Percentiles rank a stretch among this genome's conserved stretches.
Evolutionary conservation across 1,140 invertebrate species (phyloP).

Genomic region (Aphelenchoides besseyi): DNA sequence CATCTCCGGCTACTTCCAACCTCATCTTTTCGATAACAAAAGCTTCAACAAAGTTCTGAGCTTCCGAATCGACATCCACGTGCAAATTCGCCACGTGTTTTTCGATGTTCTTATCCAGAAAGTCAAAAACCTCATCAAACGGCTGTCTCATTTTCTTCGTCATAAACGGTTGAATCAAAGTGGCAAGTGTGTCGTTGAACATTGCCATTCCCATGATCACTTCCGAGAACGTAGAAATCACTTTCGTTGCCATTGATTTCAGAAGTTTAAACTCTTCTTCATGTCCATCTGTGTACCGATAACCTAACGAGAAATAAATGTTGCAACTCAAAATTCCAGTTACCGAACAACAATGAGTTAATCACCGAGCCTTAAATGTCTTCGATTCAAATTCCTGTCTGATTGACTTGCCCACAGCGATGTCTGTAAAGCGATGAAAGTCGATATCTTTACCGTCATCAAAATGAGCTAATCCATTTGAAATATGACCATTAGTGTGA

Average conservation of each 20-base stretch:
- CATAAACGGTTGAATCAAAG: not conserved
- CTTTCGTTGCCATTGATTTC: not conserved
- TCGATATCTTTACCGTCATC: not conserved
- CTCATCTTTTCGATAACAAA: conserved; percentile 15
- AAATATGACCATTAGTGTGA: no score
- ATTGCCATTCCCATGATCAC: not conserved
- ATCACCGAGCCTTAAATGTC: not conserved
- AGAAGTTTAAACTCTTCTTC: not conserved
- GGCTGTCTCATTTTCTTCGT: not conserved
- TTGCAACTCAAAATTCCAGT: not conserved
- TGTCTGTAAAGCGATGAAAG: not conserved
- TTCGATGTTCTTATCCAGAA: not conserved
- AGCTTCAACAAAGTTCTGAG: conserved; percentile 20
- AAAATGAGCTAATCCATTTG: not conserved
- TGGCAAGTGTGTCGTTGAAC: not conserved
- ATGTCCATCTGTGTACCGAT: not conserved
- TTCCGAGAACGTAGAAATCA: not conserved
- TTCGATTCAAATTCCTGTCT: no score
- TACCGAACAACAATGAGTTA: conserved; percentile 5
- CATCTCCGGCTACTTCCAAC: not conserved
- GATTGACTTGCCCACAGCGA: not conserved
- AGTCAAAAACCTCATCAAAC: conserved; percentile 3
- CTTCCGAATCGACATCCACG: not conserved
- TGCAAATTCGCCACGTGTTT: not conserved
- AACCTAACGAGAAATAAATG: not conserved